Percentiles rank a stretch among this genome's conserved stretches.
Conservation (phyloP, 2,113 vertebrate species). For the Crotalus viridis region DNA sequence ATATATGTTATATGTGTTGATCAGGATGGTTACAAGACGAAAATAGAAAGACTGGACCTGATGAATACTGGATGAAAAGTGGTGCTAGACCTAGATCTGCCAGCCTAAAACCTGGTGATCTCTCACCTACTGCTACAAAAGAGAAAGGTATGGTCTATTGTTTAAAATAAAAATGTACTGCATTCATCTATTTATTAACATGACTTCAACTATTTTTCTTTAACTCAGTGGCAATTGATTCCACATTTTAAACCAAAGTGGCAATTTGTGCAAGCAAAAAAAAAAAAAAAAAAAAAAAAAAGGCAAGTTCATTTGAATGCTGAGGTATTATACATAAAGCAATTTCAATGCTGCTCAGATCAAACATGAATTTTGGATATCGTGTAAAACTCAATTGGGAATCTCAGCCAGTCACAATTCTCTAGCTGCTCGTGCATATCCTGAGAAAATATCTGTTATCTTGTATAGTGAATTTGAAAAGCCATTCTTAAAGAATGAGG, state of each 20-base stretch:
- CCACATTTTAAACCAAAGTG: background rate
- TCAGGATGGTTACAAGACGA: slow-evolving; percentile 63
- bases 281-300: background rate
- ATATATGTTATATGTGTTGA: background rate
- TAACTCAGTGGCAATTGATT: background rate
- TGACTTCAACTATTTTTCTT: background rate
- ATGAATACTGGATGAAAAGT: slow-evolving; percentile 68
- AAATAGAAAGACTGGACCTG: slow-evolving; percentile 41
- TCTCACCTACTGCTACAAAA: slow-evolving; percentile 47
- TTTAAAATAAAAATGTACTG: background rate
- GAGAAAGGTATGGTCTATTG: slow-evolving; percentile 56
- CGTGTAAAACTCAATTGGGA: background rate
- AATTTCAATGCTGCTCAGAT: background rate
- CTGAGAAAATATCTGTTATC: background rate
- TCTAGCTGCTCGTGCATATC: background rate
- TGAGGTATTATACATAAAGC: background rate
- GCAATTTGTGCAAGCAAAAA: no score
- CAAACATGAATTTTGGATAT: background rate
- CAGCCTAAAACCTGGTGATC: slow-evolving; percentile 29
- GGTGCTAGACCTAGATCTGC: slow-evolving; percentile 67
- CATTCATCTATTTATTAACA: background rate
- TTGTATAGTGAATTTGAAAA: background rate
- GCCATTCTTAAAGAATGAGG: background rate
- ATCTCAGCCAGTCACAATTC: background rate
- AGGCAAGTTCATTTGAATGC: background rate